Base-by-base conservation (phyloP, 2,888 invertebrate species). In the Philaethria dido region DNA sequence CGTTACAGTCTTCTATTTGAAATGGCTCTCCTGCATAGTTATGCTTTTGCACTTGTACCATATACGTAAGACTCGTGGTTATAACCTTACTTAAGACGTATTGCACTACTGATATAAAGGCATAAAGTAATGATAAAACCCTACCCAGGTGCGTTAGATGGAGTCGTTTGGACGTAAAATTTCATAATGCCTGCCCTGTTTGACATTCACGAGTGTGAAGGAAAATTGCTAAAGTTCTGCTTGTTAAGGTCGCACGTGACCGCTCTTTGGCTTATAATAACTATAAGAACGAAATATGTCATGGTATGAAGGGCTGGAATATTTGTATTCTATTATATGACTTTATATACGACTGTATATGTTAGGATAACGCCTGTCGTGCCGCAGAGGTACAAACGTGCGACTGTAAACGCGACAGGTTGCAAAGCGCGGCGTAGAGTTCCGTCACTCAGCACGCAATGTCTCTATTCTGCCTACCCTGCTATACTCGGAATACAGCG, bases 221-320 rank as follows among this genome's bases (percentile, higher is more conserved):
- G 68, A 74, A 73, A 74, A 76, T 79, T 74, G 77, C 75, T 69
- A 79, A 87, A 87, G 80, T 87, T 87, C 72, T 77, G 82, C 50
- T 82, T 82, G 84, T 87, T 86, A 87, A 77, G 74, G 74, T 71
- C 69, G 81, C 72, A 82, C 86, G 87, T 88, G 87, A 82, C 82
- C 69, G 64, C 71, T 75, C 75, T 75, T 62, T 42, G 44, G 39
- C 45, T 22, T 60, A 45, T 44, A 44, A 57, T 57, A 57, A 57
- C 55, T 22, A 60, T 29, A 60, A 25, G 44, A 45, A 13, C 22
- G 44, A 45, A 60, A 60, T 60, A 60, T 60, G 18, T 45, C 20
- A 39, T 36, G 1, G 50, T 14, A 18, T 18, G 13, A 13, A 45
- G 29, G 1, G 13, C 1, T 44, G 13, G 29, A 60, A 45, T 60